These are phyloP conservation scores for Drosophila melanica DNA, from an alignment of 1,140 invertebrate genomes.

Conservation along the genomic window DNA sequence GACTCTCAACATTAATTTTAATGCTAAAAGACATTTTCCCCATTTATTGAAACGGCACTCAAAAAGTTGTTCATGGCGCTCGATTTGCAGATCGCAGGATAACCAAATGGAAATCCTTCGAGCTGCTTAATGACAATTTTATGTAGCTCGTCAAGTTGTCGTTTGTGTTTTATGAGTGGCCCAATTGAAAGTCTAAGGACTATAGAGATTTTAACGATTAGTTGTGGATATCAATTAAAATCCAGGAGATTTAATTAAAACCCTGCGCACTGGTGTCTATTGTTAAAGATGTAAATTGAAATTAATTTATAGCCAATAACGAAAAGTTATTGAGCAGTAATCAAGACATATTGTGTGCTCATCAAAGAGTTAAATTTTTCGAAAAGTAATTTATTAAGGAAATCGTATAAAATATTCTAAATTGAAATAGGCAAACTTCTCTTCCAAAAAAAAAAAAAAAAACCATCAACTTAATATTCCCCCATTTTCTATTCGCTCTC, in stretches of 20 bases:
- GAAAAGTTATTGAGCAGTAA: constrained; percentile 1
- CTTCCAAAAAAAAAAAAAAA: neutral
- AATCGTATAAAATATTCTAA: constrained; percentile 10
- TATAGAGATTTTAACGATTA: constrained; percentile 65
- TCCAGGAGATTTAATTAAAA: constrained; percentile 42
- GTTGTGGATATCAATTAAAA: constrained; percentile 40
- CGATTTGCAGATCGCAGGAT: constrained; percentile 13
- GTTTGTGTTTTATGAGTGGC: constrained; percentile 49
- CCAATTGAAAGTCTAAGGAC: constrained; percentile 8
- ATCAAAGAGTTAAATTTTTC: neutral
- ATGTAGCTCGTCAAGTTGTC: constrained; percentile 63
- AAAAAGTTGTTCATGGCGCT: constrained; percentile 49
- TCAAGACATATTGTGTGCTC: neutral
- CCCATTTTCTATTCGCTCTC: constrained; percentile 2
- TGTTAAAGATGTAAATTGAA: constrained; percentile 28
- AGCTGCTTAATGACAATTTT: constrained; percentile 71
- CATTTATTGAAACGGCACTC: constrained; percentile 49
- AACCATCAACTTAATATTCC: constrained; percentile 27
- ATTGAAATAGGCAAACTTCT: constrained; percentile 26
- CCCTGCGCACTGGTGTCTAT: constrained; percentile 11
- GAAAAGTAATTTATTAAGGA: neutral
- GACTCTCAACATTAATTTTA: constrained; percentile 41
- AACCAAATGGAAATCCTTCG: constrained; percentile 18
- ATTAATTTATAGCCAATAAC: constrained; percentile 36
- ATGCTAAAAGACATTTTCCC: constrained; percentile 30